Percentiles rank a stretch among this genome's conserved stretches.
These are phyloP conservation scores for Scomber japonicus DNA, from an alignment of 2,113 vertebrate species.

Conservation along the genomic window DNA sequence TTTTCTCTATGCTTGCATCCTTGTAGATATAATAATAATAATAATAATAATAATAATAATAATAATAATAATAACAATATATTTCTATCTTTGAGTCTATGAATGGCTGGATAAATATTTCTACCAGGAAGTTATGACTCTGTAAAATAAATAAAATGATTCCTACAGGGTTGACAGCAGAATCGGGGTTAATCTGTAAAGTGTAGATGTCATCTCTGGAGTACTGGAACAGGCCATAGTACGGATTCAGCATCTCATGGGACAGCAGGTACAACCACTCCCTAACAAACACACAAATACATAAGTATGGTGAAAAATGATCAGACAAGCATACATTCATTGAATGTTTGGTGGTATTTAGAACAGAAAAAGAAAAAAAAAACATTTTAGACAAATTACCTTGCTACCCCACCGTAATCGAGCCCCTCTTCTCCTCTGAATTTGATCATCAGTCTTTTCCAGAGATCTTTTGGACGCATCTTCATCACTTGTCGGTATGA, in stretches of 20 bases:
- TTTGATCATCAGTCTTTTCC: slow-evolving; percentile 99
- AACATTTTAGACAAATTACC: slow-evolving; percentile 78
- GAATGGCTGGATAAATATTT: background rate
- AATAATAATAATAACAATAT: too few relatives aligned
- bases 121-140: background rate
- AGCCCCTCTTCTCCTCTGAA: slow-evolving; percentile 98
- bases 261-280: slow-evolving; percentile 98
- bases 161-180: slow-evolving; percentile 95
- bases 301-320: background rate
- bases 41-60: too few relatives aligned
- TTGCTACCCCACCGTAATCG: slow-evolving; percentile 97
- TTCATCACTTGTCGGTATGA: slow-evolving; percentile 99
- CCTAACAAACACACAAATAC: slow-evolving; percentile 78
- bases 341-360: background rate
- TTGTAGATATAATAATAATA: too few relatives aligned
- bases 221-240: slow-evolving; percentile 99
- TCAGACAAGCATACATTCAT: background rate
- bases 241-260: slow-evolving; percentile 98
- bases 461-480: slow-evolving; percentile 99
- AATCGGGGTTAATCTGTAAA: slow-evolving; percentile 97
- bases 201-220: slow-evolving; percentile 99
- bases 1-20: too few relatives aligned
- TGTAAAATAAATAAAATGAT: background rate
- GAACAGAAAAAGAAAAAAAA: background rate
- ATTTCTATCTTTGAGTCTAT: background rate